A percentile compares a stretch with the other conserved stretches of the same genome.
Conservation (phyloP, 2,888 invertebrate species). For the Leucoma salicis region DNA sequence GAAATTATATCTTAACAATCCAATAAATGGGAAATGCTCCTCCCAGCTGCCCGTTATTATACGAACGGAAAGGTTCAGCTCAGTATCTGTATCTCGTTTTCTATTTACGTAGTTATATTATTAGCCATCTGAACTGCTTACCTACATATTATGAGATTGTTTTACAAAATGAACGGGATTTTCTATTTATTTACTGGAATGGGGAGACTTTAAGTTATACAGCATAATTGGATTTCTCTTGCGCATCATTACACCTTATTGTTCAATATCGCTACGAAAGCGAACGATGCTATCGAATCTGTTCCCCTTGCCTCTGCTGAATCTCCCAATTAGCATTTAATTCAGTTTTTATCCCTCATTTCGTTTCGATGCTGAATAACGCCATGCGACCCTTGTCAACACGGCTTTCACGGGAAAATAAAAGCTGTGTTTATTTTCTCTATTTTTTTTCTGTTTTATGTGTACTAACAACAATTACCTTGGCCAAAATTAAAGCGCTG, state of each 20-base stretch:
- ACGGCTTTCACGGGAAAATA: conserved; percentile 64
- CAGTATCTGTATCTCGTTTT: conserved; percentile 44
- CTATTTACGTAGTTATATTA: conserved; percentile 51
- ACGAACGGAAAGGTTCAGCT: conserved; percentile 58
- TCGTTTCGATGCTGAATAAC: conserved; percentile 67
- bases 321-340: conserved; percentile 74
- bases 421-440: conserved; percentile 45
- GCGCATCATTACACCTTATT: conserved; percentile 56
- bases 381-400: conserved; percentile 67
- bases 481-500: conserved; percentile 58
- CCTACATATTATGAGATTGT: conserved; percentile 16
- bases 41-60: conserved; percentile 67
- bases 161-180: conserved; percentile 17
- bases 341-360: conserved; percentile 74
- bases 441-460: conserved; percentile 62
- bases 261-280: conserved; percentile 51
- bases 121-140: conserved; percentile 41
- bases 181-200: conserved; percentile 20
- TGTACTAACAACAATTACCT: conserved; percentile 62
- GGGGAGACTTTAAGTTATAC: conserved; percentile 26
- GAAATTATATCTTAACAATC: conserved; percentile 79
- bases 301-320: conserved; percentile 47
- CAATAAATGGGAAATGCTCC: conserved; percentile 76
- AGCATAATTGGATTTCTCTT: conserved; percentile 49
- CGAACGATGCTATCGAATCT: conserved; percentile 47